These are phyloP conservation scores for Microtus oregoni DNA, from an alignment of 2,113 vertebrate species.

Conservation along the genomic window DNA sequence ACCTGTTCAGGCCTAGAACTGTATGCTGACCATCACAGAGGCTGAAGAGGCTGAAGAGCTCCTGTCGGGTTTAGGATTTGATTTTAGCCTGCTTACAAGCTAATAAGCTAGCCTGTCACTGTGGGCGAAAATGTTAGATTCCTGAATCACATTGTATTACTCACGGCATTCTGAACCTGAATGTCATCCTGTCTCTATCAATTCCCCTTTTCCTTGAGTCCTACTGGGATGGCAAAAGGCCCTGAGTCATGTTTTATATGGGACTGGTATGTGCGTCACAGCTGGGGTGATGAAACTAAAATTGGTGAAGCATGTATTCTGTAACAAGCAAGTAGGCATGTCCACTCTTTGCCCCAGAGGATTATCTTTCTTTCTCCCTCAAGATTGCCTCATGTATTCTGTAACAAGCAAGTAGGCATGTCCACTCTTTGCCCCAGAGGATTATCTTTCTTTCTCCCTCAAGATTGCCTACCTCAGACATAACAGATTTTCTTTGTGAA, in stretches of 20 bases:
- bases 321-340: slow-evolving; percentile 9
- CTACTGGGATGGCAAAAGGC: neutral
- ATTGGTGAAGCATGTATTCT: neutral
- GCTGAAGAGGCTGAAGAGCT: slow-evolving; percentile 3
- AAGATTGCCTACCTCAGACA: slow-evolving; percentile 7
- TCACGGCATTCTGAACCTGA: neutral
- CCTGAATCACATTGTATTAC: neutral
- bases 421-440: slow-evolving; percentile 28
- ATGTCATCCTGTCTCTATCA: neutral
- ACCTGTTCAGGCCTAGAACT: neutral
- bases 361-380: no score
- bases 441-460: neutral
- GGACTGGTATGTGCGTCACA: neutral
- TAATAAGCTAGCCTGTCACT: neutral
- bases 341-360: slow-evolving; percentile 1
- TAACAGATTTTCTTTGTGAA: slow-evolving; percentile 58
- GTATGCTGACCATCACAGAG: neutral
- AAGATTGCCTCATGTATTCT: slow-evolving; percentile 29
- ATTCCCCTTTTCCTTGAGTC: neutral
- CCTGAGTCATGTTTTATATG: neutral
- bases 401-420: no score
- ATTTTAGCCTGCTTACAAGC: slow-evolving; percentile 37
- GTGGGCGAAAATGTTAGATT: slow-evolving; percentile 40
- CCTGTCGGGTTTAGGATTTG: slow-evolving; percentile 11
- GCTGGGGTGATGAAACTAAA: neutral